Evolutionary conservation across 64 coral and sea anemone genomes (phyloP).

Genomic region (Montipora sp.): DNA sequence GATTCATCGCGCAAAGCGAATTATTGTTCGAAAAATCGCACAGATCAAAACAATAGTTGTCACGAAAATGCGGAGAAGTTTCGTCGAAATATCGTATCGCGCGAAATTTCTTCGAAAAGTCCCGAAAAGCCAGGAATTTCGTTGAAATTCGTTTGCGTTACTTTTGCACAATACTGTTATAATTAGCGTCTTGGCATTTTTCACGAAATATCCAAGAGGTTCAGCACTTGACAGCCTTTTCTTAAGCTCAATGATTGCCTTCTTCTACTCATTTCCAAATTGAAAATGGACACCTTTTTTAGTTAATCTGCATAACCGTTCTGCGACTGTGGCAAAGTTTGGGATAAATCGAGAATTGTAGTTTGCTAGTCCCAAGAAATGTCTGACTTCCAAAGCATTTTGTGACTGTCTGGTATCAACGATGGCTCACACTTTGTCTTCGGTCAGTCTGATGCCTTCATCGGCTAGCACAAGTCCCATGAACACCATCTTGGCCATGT

Average conservation of each 20-base stretch:
- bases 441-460: conserved; percentile 24
- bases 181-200: no score
- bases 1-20: no score
- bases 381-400: conserved; percentile 28
- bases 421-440: conserved; percentile 23
- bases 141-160: no score
- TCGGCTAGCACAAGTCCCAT: conserved; percentile 1
- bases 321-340: conserved; percentile 19
- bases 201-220: neutral
- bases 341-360: conserved; percentile 53
- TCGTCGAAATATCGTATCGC: no score
- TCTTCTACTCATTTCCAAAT: neutral
- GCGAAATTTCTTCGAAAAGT: no score
- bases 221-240: neutral
- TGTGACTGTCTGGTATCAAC: conserved; percentile 31
- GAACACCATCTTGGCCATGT: conserved; percentile 6
- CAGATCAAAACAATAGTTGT: no score
- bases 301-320: conserved; percentile 13
- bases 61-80: no score
- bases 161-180: no score
- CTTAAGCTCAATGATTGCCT: conserved; percentile 25
- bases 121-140: no score
- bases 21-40: no score
- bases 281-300: neutral
- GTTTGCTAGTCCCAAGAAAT: conserved; percentile 45